Conservation (phyloP, 2,888 invertebrate species). For the Harmothoe impar region DNA sequence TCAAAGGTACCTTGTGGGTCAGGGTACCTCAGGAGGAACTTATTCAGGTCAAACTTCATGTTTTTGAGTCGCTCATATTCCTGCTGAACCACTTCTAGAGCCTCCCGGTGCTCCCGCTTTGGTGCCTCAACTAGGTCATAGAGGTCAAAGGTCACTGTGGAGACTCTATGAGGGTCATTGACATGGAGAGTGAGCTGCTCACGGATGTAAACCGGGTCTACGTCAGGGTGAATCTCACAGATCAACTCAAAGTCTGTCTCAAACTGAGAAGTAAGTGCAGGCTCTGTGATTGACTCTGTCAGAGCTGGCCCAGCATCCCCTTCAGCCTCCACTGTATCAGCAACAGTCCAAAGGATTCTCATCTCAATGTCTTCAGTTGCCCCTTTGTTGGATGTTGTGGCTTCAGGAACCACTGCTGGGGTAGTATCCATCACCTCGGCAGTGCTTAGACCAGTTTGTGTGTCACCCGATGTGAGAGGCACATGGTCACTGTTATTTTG, state of each 20-base stretch:
- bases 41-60: constrained; percentile 64
- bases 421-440: too few relatives aligned
- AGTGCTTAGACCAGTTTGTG: too few relatives aligned
- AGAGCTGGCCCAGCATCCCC: not conserved
- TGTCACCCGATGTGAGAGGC: too few relatives aligned
- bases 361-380: too few relatives aligned
- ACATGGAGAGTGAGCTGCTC: constrained; percentile 72
- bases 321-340: too few relatives aligned
- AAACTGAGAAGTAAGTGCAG: not conserved
- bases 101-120: constrained; percentile 74
- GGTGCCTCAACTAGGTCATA: constrained; percentile 73
- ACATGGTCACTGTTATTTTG: too few relatives aligned
- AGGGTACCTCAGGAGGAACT: not conserved
- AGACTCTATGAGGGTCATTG: constrained; percentile 72
- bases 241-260: constrained; percentile 19
- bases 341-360: too few relatives aligned
- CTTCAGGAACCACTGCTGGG: not conserved
- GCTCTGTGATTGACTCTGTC: not conserved
- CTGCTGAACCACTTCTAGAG: constrained; percentile 67
- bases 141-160: constrained; percentile 74
- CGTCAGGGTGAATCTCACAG: constrained; percentile 76
- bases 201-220: constrained; percentile 79
- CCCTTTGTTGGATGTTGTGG: too few relatives aligned
- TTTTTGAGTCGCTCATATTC: constrained; percentile 70
- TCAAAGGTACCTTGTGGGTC: constrained; percentile 28